phyloP scores from a whole-genome alignment of 2,113 vertebrate species.

The Lampris incognitus region DNA sequence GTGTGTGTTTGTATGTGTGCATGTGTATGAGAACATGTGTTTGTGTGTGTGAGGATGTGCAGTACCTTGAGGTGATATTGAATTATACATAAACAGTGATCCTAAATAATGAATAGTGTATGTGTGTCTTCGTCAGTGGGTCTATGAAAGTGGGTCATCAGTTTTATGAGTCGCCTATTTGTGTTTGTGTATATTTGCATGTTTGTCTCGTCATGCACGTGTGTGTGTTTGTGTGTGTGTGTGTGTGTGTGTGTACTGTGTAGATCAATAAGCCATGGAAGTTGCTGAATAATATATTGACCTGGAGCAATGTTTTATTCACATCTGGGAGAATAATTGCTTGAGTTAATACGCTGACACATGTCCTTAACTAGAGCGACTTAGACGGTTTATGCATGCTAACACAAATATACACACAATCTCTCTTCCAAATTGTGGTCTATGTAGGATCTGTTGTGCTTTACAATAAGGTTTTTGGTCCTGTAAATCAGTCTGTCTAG shows the following conservation, averaged over 20 bases:
- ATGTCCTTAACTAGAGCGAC: slow-evolving; percentile 25
- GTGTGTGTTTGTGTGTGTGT: background rate
- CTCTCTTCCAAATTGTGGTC: background rate
- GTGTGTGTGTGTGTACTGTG: slow-evolving; percentile 16
- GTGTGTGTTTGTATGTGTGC: background rate
- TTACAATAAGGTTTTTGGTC: too few species aligned
- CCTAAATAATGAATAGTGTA: slow-evolving; percentile 59
- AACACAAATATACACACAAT: slow-evolving; percentile 9
- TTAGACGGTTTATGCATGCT: background rate
- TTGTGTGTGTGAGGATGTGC: slow-evolving; percentile 33
- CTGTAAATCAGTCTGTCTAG: too few species aligned
- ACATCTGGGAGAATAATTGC: slow-evolving; percentile 41
- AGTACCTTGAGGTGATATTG: slow-evolving; percentile 55
- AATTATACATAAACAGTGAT: slow-evolving; percentile 58
- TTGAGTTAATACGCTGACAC: slow-evolving; percentile 58
- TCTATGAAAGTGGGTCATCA: background rate
- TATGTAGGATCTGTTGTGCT: too few species aligned
- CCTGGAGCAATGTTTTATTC: slow-evolving; percentile 53
- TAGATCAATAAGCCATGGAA: slow-evolving; percentile 4
- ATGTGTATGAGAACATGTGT: background rate
- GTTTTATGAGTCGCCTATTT: too few species aligned
- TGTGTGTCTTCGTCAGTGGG: slow-evolving; percentile 14
- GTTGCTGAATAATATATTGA: slow-evolving; percentile 50
- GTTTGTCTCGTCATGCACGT: background rate
- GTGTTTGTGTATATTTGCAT: background rate